phyloP scores from a whole-genome alignment of 2,888 invertebrate species.

The Pristionchus mayeri region DNA sequence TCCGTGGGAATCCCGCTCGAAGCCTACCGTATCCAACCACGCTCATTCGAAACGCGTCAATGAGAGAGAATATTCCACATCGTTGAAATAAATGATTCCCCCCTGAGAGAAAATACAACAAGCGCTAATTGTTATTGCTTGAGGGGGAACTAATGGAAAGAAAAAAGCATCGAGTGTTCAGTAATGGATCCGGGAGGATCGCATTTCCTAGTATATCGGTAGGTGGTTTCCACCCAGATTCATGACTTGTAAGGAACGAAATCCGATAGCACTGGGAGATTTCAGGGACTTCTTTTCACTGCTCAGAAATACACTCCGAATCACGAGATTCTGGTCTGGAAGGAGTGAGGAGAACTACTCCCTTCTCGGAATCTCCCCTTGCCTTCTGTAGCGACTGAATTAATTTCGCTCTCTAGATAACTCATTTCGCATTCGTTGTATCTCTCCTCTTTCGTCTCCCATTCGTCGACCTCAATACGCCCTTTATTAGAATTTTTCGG shows the following conservation, averaged over 20 bases:
- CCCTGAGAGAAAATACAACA: not conserved
- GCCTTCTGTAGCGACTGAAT: no score
- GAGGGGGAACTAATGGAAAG: not conserved
- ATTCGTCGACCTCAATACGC: not conserved
- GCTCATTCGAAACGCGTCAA: not conserved
- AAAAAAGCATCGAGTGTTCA: conserved; percentile 1
- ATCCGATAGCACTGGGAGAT: not conserved
- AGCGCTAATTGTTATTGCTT: not conserved
- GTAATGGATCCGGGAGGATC: not conserved
- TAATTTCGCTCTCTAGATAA: conserved; percentile 3
- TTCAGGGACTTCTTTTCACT: not conserved
- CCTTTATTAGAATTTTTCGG: conserved; percentile 27
- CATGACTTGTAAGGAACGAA: conserved; percentile 8
- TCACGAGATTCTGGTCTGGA: not conserved
- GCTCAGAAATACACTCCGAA: no score
- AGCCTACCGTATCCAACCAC: not conserved
- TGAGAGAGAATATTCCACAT: not conserved
- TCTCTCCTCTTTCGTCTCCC: not conserved
- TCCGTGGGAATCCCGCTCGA: not conserved
- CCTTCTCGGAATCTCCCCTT: not conserved
- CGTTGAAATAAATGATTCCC: not conserved
- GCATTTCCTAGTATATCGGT: not conserved
- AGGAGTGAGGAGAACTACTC: not conserved
- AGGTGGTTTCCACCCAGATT: not conserved
- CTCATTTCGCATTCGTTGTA: conserved; percentile 15